Base-by-base conservation (phyloP, 2,888 invertebrate species). In the Mythimna vitellina region DNA sequence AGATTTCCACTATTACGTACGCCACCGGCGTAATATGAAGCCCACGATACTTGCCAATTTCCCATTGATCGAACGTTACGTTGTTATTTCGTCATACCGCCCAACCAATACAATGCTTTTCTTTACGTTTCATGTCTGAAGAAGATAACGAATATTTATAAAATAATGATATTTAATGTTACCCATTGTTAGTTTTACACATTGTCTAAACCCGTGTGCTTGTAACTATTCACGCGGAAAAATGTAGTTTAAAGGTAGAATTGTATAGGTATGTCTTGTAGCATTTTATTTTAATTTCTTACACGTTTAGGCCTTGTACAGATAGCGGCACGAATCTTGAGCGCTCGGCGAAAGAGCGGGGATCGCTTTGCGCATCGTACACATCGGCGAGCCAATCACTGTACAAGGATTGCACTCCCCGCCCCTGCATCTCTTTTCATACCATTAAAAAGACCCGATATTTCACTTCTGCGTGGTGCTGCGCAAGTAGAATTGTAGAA, bases 1-100 rank as follows among this genome's bases (percentile, higher is more conserved):
- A 84, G 64, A 75, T 81, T 81, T 82, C 76, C 75, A 74, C 65
- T 78, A 70, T 65, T 75, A 75, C 80, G 86, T 77, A 60, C 60
- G 60, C n/a, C 60, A 56, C 46, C 53, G 46, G 54, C 76, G 66
- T 71, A 69, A 68, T 60, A 65, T 49, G 53, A 70, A 70, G 61
- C 54, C 51, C 57, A 73, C 70, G 38, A 75, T 66, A 74, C 74
- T 78, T 86, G 87, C 87, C 85, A 85, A 86, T 81, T 78, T 85
- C 65, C 63, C 70, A 77, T 78, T 77, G 74, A 80, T 86, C 54
- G 42, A 42, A 42, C 5, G 68, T 61, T 64, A 38, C 53, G 54
- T 65, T 78, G 22, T 46, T 74, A 63, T 38, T 69, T 57, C 57
- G 46, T 61, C 64, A 29, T 62, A 64, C 32, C 46, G n/a, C 60